Evolutionary conservation across 2,888 invertebrate genomes (phyloP).

Genomic region (Brachyopa scutellaris): DNA sequence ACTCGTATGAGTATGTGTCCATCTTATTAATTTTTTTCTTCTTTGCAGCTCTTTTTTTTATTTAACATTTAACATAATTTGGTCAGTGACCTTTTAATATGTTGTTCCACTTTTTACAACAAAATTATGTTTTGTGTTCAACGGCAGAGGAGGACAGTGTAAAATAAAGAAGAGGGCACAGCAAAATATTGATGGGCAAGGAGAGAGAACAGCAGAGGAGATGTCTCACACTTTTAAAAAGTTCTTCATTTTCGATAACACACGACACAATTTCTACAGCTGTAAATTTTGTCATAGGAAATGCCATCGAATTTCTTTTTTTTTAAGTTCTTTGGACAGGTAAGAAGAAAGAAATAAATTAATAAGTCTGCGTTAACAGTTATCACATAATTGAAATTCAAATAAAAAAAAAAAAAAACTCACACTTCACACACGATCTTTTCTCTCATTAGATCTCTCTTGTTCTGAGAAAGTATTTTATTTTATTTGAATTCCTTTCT

Average conservation of each 20-base stretch:
- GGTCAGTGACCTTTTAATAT: slow-evolving; percentile 80
- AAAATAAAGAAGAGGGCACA: slow-evolving; percentile 19
- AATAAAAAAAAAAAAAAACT: slow-evolving; percentile 26
- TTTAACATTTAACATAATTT: slow-evolving; percentile 77
- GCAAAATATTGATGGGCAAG: background rate
- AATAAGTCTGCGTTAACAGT: slow-evolving; percentile 50
- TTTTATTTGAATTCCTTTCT: background rate
- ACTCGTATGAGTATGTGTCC: no score
- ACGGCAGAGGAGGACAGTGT: slow-evolving; percentile 26
- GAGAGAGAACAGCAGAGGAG: slow-evolving; percentile 5
- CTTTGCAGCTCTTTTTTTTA: slow-evolving; percentile 25
- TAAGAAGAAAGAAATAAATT: slow-evolving; percentile 33
- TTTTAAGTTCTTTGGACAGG: slow-evolving; percentile 35
- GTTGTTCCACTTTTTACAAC: slow-evolving; percentile 73
- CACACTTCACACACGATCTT: slow-evolving; percentile 20
- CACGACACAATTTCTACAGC: slow-evolving; percentile 59
- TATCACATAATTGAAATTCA: slow-evolving; percentile 60
- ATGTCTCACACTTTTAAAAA: slow-evolving; percentile 58
- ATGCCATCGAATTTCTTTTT: slow-evolving; percentile 37
- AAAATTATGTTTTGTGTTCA: slow-evolving; percentile 64
- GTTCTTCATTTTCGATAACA: slow-evolving; percentile 41
- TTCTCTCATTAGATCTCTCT: slow-evolving; percentile 40
- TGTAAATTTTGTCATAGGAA: slow-evolving; percentile 49
- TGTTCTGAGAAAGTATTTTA: slow-evolving; percentile 36
- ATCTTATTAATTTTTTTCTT: slow-evolving; percentile 38